A percentile compares a stretch with the other conserved stretches of the same genome.
phyloP scores from a whole-genome alignment of 2,797 vertebrate genomes.

The Apogon hyalosoma region DNA sequence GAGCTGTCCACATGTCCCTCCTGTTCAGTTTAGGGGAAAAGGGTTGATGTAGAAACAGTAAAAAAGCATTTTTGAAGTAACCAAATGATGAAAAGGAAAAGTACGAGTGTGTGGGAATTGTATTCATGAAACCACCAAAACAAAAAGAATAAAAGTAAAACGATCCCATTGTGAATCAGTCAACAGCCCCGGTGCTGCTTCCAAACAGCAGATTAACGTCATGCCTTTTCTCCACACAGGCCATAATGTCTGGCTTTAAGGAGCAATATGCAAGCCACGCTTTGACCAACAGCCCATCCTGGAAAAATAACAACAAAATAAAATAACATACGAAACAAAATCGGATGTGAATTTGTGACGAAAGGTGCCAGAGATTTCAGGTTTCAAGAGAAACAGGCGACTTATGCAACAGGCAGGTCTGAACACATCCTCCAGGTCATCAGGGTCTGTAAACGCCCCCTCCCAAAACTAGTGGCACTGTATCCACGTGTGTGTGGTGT shows the following conservation, averaged over 20 bases:
- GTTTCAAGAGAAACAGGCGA: slow-evolving; percentile 48
- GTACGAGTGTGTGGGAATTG: slow-evolving; percentile 28
- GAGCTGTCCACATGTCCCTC: slow-evolving; percentile 42
- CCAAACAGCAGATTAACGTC: slow-evolving; percentile 48
- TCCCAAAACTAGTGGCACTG: slow-evolving; percentile 14
- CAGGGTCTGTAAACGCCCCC: slow-evolving; percentile 49
- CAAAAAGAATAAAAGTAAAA: slow-evolving; percentile 23
- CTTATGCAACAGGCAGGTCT: slow-evolving; percentile 72
- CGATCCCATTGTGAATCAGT: slow-evolving; percentile 25
- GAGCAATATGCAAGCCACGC: slow-evolving; percentile 78
- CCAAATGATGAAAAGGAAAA: slow-evolving; percentile 45
- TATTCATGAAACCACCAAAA: slow-evolving; percentile 36
- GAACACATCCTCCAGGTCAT: slow-evolving; percentile 47
- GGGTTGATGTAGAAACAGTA: slow-evolving; percentile 58
- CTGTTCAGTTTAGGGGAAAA: slow-evolving; percentile 62
- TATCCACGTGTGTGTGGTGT: slow-evolving; percentile 8
- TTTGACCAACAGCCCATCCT: slow-evolving; percentile 41
- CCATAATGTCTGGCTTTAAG: slow-evolving; percentile 38
- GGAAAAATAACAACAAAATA: slow-evolving; percentile 29
- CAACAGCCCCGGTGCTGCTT: slow-evolving; percentile 30
- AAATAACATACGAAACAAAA: neutral
- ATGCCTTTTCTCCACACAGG: slow-evolving; percentile 58
- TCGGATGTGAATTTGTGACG: neutral
- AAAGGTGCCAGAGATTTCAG: slow-evolving; percentile 50
- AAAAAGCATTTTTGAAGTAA: slow-evolving; percentile 42